Evolutionary conservation across 2,113 vertebrate species (phyloP), one percentile per base, ranked within the genome.

Genomic region (Chionodraco myersi): DNA sequence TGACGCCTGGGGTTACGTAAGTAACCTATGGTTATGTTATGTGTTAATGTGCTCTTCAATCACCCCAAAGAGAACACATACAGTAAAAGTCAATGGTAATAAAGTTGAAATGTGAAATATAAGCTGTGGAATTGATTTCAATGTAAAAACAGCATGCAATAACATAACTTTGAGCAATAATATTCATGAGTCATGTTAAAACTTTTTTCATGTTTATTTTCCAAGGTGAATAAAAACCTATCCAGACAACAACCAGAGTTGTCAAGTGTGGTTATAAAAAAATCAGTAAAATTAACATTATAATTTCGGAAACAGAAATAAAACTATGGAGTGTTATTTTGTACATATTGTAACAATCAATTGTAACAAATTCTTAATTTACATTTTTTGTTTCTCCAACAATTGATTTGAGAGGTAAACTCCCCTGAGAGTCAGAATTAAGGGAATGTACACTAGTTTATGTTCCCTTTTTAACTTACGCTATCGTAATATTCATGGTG

Each of bases 301-400:
- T 52, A 30, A 30, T 30, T 30, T 4, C 30, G 30, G 30, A 30
- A 64, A n/a, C n/a, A 54, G 80, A 41, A 83, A 34, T 3, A 72
- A 84, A 41, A 70, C 30, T 34, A 11, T 51, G 80, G 79, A 88
- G 82, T 85, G 83, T 85, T 75, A 59, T 75, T 58, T 79, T 41
- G 76, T 30, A 79, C 57, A 80, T 21, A 48, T 3, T 58, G n/a
- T 45, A 36, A 72, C 36, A 41, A 41, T 21, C 21, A 21, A 48
- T 3, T 58, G n/a, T 45, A 36, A 72, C 36, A 41, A 41, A 41
- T 75, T 64, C 70, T 54, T 4, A 10, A 26, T 26, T 72, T 15
- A 75, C 54, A 49, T 61, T 10, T 7, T n/a, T 54, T 53, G 72
- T 70, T 8, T 36, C 49, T 80, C 15, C 3, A 54, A 56, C 7